Conservation (phyloP, 2,888 invertebrate species). For the Vesta saturnalis region DNA sequence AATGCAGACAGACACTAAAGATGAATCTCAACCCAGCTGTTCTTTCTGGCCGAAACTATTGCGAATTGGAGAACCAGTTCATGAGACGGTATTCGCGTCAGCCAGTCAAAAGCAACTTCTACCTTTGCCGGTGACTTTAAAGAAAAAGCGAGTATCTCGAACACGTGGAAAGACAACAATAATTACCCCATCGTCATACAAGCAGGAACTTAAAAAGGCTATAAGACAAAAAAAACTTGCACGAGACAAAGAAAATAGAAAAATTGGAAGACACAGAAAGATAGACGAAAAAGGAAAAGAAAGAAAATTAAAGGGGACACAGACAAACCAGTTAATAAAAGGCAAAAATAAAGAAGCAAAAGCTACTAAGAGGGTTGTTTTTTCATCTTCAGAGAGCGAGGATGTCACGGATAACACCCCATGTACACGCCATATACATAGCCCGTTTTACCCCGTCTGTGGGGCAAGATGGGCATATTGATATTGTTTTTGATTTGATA, state of each 20-base stretch:
- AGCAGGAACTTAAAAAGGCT: not conserved
- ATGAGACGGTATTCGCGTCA: no score
- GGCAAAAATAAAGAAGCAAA: not conserved
- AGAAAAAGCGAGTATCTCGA: no score
- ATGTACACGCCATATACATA: not conserved
- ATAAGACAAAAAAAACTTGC: not conserved
- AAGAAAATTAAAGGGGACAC: not conserved
- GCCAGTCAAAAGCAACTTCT: no score
- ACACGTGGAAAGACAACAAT: no score
- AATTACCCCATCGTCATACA: not conserved
- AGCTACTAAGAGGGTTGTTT: not conserved
- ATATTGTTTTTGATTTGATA: slow-evolving; percentile 2
- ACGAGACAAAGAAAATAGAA: not conserved
- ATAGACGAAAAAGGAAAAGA: no score
- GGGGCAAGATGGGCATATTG: slow-evolving; percentile 1
- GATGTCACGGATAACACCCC: not conserved
- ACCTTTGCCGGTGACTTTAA: no score
- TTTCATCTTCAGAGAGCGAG: not conserved
- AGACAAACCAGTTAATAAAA: not conserved
- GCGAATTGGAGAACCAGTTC: not conserved
- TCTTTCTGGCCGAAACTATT: no score
- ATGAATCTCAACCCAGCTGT: no score
- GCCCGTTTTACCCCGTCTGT: not conserved
- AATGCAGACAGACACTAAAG: no score
- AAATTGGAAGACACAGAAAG: not conserved